Evolutionary conservation across 1,140 invertebrate species (phyloP), one percentile per base, ranked within the genome.

Genomic region (Drosophila ananassae): DNA sequence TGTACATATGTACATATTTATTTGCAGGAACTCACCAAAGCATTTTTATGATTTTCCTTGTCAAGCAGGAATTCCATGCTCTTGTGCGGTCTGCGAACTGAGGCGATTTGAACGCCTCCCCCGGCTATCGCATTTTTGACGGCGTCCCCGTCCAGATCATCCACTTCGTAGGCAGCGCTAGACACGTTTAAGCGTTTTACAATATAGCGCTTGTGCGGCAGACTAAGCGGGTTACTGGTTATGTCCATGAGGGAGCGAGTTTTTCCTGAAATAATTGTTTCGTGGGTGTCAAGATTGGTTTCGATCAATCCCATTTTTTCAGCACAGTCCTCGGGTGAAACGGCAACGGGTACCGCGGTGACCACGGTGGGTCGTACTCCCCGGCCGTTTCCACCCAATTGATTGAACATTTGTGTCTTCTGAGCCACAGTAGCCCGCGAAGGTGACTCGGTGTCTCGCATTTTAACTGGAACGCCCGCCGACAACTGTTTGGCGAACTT

Each of bases 31-130:
- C 93, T 94, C 85, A 96, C 95, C 95, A 96, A 94, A 67, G 95
- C 94, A 73, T 95, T 94, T 78, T 94, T 95, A 87, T 96, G 94
- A 93, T 97, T 97, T 85, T 97, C 96, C 92, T 97, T 97, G 92
- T 97, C 96, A 87, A 98, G 94, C 82, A 98, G 94, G 93, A 97
- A 98, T 94, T 98, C 97, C 97, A 98, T 97, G 93, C 96, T 97
- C 93, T 97, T 97, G 93, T 96, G 95, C 62, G 96, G 95, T 73
- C 96, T 92, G 62, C 92, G 91, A 74, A 94, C 71, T 41, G 85
- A 85, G 30, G 79, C 77, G 52, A 81, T 84, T 68, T 87, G 79
- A 4, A 63, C 66, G 34, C 53, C 64, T 25, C 54, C 64, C 28
- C 68, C 56, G 22, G 66, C 79, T 41, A 47, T 55, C 17, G 78